Evolutionary conservation across 1,140 invertebrate genomes (phyloP).

Genomic region (Holotrichia oblita): DNA sequence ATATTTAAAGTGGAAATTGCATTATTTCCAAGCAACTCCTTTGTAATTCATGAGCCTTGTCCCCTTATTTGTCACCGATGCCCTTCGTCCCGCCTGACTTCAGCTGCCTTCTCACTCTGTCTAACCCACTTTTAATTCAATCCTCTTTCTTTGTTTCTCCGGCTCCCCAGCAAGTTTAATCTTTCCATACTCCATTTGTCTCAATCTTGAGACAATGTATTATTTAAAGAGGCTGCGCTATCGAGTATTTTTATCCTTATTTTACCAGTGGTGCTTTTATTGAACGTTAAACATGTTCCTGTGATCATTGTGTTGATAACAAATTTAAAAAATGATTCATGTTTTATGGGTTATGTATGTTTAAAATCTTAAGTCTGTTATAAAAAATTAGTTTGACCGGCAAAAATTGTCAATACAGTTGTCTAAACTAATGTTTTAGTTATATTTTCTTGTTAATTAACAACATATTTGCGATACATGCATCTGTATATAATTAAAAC

Average conservation of each 20-base stretch:
- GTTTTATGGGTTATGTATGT: too few relatives aligned
- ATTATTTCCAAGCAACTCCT: constrained; percentile 26
- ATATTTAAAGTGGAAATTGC: constrained; percentile 37
- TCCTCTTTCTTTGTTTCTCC: constrained; percentile 24
- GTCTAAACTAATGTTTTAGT: too few relatives aligned
- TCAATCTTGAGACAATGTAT: constrained; percentile 40
- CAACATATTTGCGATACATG: too few relatives aligned
- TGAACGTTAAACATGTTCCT: neutral
- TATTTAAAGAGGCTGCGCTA: constrained; percentile 38
- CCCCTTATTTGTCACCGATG: constrained; percentile 36
- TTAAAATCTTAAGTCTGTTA: too few relatives aligned
- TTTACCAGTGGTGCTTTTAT: neutral
- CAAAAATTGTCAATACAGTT: too few relatives aligned
- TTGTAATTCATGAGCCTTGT: constrained; percentile 34
- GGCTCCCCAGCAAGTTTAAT: constrained; percentile 27
- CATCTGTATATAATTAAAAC: too few relatives aligned
- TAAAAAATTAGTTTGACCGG: too few relatives aligned
- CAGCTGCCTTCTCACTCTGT: neutral
- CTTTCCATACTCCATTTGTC: constrained; percentile 39
- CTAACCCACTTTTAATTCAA: constrained; percentile 11
- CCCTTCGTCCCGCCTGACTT: neutral
- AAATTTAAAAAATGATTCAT: too few relatives aligned
- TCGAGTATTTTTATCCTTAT: neutral
- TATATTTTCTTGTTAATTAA: too few relatives aligned
- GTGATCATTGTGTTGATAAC: neutral